Percentiles rank a stretch among this genome's conserved stretches.
Conservation (phyloP, 2,888 invertebrate species). For the Pharmacophagus antenor region DNA sequence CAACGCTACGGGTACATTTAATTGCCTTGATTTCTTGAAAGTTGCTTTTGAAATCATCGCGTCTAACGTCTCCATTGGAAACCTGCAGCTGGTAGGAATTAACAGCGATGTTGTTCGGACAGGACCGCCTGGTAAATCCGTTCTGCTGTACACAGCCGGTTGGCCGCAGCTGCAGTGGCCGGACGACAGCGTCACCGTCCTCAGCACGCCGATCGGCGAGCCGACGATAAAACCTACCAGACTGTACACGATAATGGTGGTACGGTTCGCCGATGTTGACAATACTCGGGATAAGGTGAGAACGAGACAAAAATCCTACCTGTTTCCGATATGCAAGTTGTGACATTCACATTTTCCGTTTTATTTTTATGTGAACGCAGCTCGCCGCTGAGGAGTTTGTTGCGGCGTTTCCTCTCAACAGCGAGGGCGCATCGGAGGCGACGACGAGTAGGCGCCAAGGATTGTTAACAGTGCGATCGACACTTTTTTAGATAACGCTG, state of each 20-base stretch:
- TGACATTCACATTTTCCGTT: too few relatives aligned
- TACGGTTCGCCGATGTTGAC: constrained; percentile 64
- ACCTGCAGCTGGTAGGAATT: too few relatives aligned
- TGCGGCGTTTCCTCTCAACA: too few relatives aligned
- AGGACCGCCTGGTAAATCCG: constrained; percentile 69
- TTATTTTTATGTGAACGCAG: too few relatives aligned
- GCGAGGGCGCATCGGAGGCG: too few relatives aligned
- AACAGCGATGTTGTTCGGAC: constrained; percentile 9
- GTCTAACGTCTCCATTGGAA: too few relatives aligned
- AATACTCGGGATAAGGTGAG: constrained; percentile 59
- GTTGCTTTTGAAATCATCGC: too few relatives aligned
- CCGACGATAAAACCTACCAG: constrained; percentile 66
- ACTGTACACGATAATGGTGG: constrained; percentile 69
- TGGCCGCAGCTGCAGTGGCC: constrained; percentile 73
- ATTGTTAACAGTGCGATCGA: neutral
- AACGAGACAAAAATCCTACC: neutral
- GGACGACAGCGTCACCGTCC: constrained; percentile 51
- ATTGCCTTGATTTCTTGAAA: too few relatives aligned
- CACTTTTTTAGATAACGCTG: constrained; percentile 62
- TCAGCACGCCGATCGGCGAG: constrained; percentile 63
- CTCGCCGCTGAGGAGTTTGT: too few relatives aligned
- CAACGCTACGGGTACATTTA: constrained; percentile 68
- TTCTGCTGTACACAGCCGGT: constrained; percentile 75
- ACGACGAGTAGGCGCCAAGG: too few relatives aligned
- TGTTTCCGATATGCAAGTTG: too few relatives aligned